phyloP scores from a whole-genome alignment of 1,140 invertebrate species.

The Lepidurus apus region DNA sequence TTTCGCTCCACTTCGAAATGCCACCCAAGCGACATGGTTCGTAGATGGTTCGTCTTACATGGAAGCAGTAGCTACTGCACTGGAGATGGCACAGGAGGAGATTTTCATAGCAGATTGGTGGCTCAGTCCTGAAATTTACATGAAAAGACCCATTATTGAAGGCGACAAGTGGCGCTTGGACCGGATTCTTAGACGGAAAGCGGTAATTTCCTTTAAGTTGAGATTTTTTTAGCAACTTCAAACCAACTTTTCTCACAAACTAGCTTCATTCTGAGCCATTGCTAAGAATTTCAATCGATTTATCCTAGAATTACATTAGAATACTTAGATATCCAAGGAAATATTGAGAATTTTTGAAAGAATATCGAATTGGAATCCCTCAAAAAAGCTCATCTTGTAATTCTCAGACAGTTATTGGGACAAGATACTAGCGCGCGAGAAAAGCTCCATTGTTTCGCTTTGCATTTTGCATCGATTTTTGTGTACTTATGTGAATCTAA shows the following conservation, averaged over 20 bases:
- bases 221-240: too few relatives aligned
- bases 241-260: too few relatives aligned
- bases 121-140: conserved; percentile 92
- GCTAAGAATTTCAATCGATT: neutral
- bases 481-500: conserved; percentile 2
- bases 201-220: conserved; percentile 55
- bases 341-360: neutral
- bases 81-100: conserved; percentile 83
- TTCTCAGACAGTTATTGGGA: neutral
- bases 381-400: neutral
- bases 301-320: neutral
- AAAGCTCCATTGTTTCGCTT: neutral
- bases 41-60: conserved; percentile 85
- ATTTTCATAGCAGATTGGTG: conserved; percentile 97
- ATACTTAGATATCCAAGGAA: neutral
- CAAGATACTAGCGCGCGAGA: too few relatives aligned
- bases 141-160: conserved; percentile 75
- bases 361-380: neutral
- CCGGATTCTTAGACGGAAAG: conserved; percentile 76
- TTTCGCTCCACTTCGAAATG: conserved; percentile 68
- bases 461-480: conserved; percentile 1
- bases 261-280: too few relatives aligned
- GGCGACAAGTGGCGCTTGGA: conserved; percentile 83
- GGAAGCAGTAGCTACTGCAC: conserved; percentile 77
- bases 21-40: conserved; percentile 67